phyloP scores from a whole-genome alignment of 2,113 vertebrate genomes.

The Cygnus buccinator region DNA sequence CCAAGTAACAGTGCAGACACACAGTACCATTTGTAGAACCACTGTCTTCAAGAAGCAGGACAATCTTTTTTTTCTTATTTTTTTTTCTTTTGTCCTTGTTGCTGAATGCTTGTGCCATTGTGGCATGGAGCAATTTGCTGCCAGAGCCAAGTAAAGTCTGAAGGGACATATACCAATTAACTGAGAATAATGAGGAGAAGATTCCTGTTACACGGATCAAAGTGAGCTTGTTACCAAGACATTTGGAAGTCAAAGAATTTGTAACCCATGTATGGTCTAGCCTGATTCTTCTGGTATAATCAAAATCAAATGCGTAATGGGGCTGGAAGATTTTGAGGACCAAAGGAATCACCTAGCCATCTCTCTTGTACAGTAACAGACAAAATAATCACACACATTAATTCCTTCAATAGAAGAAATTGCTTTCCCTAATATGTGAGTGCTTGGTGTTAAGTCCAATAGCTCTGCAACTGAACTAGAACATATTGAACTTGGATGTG shows the following conservation, averaged over 20 bases:
- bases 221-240: not conserved
- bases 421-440: not conserved
- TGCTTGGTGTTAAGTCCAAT: not conserved
- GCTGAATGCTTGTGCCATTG: not conserved
- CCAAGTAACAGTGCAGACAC: not conserved
- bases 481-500: too few relatives aligned
- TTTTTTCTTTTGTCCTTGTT: not conserved
- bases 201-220: conserved; percentile 1
- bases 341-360: not conserved
- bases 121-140: not conserved
- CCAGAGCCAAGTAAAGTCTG: not conserved
- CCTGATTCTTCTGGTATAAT: not conserved
- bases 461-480: not conserved
- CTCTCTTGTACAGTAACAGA: not conserved
- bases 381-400: not conserved
- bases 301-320: not conserved
- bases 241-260: not conserved
- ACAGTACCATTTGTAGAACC: not conserved
- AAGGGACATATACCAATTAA: conserved; percentile 43
- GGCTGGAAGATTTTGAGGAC: not conserved
- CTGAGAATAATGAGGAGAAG: conserved; percentile 37
- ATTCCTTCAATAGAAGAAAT: conserved; percentile 2
- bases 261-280: not conserved
- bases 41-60: not conserved
- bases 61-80: not conserved